These are phyloP conservation scores for Telmatherina bonti DNA, from an alignment of 2,797 vertebrate species.

Conservation along the genomic window DNA sequence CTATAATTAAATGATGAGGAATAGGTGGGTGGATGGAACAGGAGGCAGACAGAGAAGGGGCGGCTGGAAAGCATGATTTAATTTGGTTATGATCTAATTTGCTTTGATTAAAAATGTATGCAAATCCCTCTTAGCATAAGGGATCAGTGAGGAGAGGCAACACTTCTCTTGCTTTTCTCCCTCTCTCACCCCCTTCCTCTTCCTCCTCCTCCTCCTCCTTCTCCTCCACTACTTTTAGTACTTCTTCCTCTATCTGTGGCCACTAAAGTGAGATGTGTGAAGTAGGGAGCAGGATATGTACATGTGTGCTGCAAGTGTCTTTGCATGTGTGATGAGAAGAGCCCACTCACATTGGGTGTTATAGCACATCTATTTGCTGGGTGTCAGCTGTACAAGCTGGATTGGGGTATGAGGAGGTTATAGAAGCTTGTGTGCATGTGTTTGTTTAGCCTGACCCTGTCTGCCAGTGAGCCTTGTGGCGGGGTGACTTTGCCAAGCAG, in stretches of 20 bases:
- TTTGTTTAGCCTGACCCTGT: slow-evolving; percentile 53
- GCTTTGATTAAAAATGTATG: slow-evolving; percentile 90
- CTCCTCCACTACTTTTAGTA: slow-evolving; percentile 42
- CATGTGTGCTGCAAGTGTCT: slow-evolving; percentile 55
- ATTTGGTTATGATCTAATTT: slow-evolving; percentile 89
- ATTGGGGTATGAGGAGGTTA: slow-evolving; percentile 36
- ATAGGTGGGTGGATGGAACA: slow-evolving; percentile 80
- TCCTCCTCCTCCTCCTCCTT: slow-evolving; percentile 31
- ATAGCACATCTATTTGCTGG: slow-evolving; percentile 61
- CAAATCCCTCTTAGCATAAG: slow-evolving; percentile 86
- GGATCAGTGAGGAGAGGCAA: slow-evolving; percentile 82
- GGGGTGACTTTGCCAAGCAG: slow-evolving; percentile 73
- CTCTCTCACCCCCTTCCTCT: slow-evolving; percentile 35
- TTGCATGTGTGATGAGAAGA: slow-evolving; percentile 48
- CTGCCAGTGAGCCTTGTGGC: slow-evolving; percentile 51
- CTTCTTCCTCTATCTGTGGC: slow-evolving; percentile 52
- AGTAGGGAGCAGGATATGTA: slow-evolving; percentile 44
- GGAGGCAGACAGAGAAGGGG: slow-evolving; percentile 78
- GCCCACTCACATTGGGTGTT: slow-evolving; percentile 65
- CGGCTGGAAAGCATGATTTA: slow-evolving; percentile 84
- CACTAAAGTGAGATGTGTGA: slow-evolving; percentile 67
- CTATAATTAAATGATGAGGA: slow-evolving; percentile 83
- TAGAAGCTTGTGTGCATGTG: slow-evolving; percentile 36
- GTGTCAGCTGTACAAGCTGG: slow-evolving; percentile 46
- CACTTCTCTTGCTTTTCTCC: slow-evolving; percentile 66